Conservation (phyloP, 2,113 vertebrate species). For the Oryctolagus cuniculus region mOryCun1.1 NC_091432.1:75953001-75953500, state of each 20-base stretch:
- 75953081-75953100: neutral
- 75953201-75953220: neutral
- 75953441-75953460: neutral
- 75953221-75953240: neutral
- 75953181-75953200: neutral
- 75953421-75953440: neutral
- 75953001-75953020: neutral
- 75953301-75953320: slow-evolving; percentile 37
- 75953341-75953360: slow-evolving; percentile 53
- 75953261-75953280: neutral
- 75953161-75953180: neutral
- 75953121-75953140: neutral
- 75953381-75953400: slow-evolving; percentile 12
- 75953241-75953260: neutral
- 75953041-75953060: neutral
- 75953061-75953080: neutral
- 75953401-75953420: neutral
- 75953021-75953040: neutral
- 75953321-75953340: neutral
- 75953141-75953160: neutral
- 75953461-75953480: slow-evolving; percentile 25
- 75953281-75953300: neutral
- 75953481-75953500: neutral
- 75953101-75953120: neutral
- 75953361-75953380: slow-evolving; percentile 6